These are phyloP conservation scores for Ascaphus truei DNA, from an alignment of 2,113 vertebrate species.

Conservation along the genomic window DNA sequence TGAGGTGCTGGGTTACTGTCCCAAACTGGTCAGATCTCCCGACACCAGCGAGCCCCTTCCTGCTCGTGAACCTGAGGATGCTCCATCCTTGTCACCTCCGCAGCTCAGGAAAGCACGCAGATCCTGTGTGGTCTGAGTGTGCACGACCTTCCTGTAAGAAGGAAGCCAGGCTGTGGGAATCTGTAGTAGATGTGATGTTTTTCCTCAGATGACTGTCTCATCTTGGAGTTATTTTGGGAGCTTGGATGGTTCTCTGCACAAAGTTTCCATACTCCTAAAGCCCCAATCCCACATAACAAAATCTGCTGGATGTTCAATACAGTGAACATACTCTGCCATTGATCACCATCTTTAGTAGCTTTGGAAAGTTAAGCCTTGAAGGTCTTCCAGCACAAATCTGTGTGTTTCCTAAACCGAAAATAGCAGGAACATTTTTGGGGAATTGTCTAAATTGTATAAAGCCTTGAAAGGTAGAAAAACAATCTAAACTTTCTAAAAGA, in stretches of 20 bases:
- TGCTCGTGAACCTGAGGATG: slow-evolving; percentile 35
- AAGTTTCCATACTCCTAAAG: neutral
- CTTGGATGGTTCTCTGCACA: neutral
- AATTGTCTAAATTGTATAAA: too few relatives aligned
- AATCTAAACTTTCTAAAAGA: too few relatives aligned
- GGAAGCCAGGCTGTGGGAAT: slow-evolving; percentile 44
- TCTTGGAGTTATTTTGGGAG: neutral
- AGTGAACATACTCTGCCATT: too few relatives aligned
- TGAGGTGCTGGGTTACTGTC: neutral
- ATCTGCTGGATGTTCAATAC: too few relatives aligned
- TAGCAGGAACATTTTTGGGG: too few relatives aligned
- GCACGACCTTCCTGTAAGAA: slow-evolving; percentile 54
- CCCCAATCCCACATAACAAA: too few relatives aligned
- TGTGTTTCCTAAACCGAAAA: too few relatives aligned
- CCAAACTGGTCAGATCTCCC: neutral
- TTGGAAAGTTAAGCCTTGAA: too few relatives aligned
- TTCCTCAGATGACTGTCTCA: neutral
- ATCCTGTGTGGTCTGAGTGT: slow-evolving; percentile 51
- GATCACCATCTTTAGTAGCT: too few relatives aligned
- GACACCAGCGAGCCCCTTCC: slow-evolving; percentile 48
- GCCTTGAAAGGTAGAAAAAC: too few relatives aligned
- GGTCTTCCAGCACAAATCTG: too few relatives aligned
- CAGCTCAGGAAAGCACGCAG: slow-evolving; percentile 49
- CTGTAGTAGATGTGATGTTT: slow-evolving; percentile 17
- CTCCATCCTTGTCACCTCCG: slow-evolving; percentile 45